Evolutionary conservation across 2,113 vertebrate genomes (phyloP).

Genomic region (Cyanistes caeruleus): DNA sequence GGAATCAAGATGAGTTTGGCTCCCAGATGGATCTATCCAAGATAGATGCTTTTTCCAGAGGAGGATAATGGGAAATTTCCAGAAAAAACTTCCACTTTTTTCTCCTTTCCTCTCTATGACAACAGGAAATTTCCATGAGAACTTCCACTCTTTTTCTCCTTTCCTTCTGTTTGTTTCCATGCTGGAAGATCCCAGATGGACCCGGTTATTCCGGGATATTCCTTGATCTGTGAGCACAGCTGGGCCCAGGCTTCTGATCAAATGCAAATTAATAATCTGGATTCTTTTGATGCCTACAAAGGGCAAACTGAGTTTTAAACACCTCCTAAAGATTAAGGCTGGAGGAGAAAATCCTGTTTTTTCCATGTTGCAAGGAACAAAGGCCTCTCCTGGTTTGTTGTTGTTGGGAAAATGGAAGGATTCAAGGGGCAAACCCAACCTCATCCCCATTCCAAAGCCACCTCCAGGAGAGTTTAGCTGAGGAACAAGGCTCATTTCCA

Average conservation of each 20-base stretch:
- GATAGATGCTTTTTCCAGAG: not conserved
- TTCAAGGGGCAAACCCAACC: not conserved
- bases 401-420: not conserved
- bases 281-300: not conserved
- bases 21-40: not conserved
- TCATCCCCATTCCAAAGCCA: not conserved
- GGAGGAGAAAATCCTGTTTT: not conserved
- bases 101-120: not conserved
- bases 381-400: not conserved
- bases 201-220: not conserved
- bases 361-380: not conserved
- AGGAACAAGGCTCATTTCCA: not conserved
- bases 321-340: not conserved
- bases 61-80: not conserved
- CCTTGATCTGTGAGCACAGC: not conserved
- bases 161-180: not conserved
- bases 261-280: not conserved
- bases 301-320: not conserved
- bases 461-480: not conserved
- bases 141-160: accelerated
- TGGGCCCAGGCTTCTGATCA: not conserved
- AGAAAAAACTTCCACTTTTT: not conserved
- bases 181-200: not conserved
- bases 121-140: not conserved
- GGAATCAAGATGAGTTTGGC: not conserved